Base-by-base conservation (phyloP, 2,888 invertebrate genomes). In the Lepidocyrtinus sp. region DNA sequence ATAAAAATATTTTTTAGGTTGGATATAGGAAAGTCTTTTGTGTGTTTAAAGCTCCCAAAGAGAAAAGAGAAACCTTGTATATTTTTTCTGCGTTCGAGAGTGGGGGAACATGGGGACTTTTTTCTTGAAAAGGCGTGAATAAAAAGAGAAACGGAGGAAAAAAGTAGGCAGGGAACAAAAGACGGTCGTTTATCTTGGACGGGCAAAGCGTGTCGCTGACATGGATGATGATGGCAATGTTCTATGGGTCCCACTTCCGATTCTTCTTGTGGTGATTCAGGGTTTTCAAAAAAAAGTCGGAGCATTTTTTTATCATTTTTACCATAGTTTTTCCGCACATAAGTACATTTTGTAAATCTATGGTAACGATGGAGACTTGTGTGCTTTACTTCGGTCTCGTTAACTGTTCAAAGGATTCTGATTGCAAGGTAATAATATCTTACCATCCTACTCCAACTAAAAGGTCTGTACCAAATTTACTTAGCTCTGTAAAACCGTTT, bases 101-200 rank as follows among this genome's bases (percentile, higher is more conserved):
- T 5, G 17, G n/a, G 55, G 55, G 55, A 55, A 55, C 55, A 55
- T 9, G 55, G 55, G 55, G 55, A 55, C 27, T 26, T 65, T 65
- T 63, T 73, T 64, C 24, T 75, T 81, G 55, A 64, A 77, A 77
- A 73, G 76, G 76, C 81, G 76, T 73, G 77, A 77, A 64, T 19
- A 75, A 63, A 36, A 26, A 68, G n/a, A 46, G 59, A 68, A 68
- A 50, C 21, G 63, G 25, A 63, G 46, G 70, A 70, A 65, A 75
- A 26, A 76, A 75, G 78, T 70, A 76, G 74, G 70, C 25, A 73
- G 75, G 61, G 85, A 85, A 85, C 85, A 85, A 85, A 84, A 81
- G 83, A 73, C 55, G 76, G 84, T 81, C 82, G 85, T 85, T 85
- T 85, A 85, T 85, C 85, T 85, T 85, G 55, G 81, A 75, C 73